Evolutionary conservation across 2,888 invertebrate genomes (phyloP), one percentile per base, ranked within the genome.

Genomic region (Pediacus dermestoides): DNA sequence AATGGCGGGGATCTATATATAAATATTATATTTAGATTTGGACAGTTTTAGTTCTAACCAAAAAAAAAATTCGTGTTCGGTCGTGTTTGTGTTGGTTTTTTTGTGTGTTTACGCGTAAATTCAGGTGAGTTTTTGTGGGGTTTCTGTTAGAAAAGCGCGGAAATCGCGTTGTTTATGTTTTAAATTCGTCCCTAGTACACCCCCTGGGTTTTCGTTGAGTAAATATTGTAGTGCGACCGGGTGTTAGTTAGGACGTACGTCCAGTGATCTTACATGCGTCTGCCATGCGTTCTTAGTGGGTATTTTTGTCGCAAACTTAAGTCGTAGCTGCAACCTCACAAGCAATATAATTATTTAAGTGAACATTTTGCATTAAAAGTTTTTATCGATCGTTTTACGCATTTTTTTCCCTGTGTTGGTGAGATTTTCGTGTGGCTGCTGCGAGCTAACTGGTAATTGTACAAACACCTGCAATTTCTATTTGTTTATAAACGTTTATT

Each of bases 291-390:
- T 62, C 63, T 64, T 60, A 57, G 43, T 46, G 39, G 49, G 45
- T 46, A 35, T 48, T 55, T 57, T 57, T 57, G 58, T 52, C 53
- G 50, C 52, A 55, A 57, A 63, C 63, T 57, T 57, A 48, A 47
- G 64, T 67, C 66, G 55, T 52, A 52, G 63, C 55, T 66, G 50
- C 53, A 48, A 55, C 52, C 62, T 46, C 48, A 53, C 48, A 56
- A 61, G 62, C 65, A 63, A 68, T 68, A 69, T 68, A 70, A 69
- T 69, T 69, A 69, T 69, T 70, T 70, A 70, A 69, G 67, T 64
- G 65, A 64, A 67, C 65, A 66, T 69, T 69, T 69, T 68, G 66
- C 68, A 68, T 69, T 69, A 69, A 66, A 66, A 66, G 61, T 64
- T 66, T 63, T 65, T 69, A 70, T 70, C 66, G 70, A 70, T 69